phyloP scores from a whole-genome alignment of 2,797 vertebrate genomes.

The Anguilla obscura region DNA sequence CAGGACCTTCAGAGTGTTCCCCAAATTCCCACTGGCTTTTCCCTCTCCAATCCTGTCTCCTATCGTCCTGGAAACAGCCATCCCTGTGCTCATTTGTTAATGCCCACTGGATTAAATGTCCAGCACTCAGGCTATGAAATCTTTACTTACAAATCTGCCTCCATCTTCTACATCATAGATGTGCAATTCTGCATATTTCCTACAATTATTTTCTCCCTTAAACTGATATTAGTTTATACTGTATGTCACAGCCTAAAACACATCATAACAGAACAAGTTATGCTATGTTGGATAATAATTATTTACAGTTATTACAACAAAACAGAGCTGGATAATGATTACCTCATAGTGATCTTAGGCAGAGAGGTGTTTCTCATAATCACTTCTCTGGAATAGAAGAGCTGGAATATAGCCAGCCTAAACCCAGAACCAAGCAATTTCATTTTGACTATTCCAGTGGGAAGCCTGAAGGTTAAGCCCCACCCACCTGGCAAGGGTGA shows the following conservation, averaged over 20 bases:
- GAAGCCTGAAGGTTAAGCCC: not conserved
- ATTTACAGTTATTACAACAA: not conserved
- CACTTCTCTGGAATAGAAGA: not conserved
- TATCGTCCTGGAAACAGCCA: constrained; percentile 77
- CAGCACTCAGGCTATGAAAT: not conserved
- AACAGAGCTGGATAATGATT: not conserved
- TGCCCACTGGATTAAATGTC: not conserved
- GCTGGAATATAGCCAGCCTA: not conserved
- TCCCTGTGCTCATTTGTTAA: not conserved
- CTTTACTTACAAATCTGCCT: not conserved
- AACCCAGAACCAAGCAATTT: not conserved
- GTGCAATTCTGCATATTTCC: not conserved
- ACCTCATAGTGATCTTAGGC: not conserved
- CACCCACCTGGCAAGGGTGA: constrained; percentile 90
- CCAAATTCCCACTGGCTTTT: constrained; percentile 95
- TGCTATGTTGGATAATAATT: not conserved
- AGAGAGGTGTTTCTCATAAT: not conserved
- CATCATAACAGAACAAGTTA: not conserved
- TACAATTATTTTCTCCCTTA: not conserved
- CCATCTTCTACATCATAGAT: not conserved
- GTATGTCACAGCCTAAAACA: not conserved
- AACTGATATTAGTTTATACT: not conserved
- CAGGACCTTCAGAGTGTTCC: constrained; percentile 92
- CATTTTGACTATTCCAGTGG: not conserved
- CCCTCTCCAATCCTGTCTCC: constrained; percentile 95